Evolutionary conservation across 1,140 invertebrate genomes (phyloP).

Genomic region (Popillia japonica): DNA sequence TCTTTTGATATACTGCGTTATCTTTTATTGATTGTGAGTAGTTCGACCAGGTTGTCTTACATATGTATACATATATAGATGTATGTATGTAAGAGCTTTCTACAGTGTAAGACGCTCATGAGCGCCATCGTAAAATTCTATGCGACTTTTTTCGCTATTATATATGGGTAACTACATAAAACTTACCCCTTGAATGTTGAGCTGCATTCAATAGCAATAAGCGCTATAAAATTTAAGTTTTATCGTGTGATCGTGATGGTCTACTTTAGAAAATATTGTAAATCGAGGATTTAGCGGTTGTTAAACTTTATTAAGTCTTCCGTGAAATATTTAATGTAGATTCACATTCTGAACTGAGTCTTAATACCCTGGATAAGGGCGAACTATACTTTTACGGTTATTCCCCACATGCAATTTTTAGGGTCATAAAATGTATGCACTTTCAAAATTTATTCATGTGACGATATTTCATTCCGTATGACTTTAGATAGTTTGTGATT

Average conservation of each 20-base stretch:
- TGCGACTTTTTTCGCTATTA: neutral
- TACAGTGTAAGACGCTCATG: slow-evolving; percentile 1
- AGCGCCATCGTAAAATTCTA: neutral
- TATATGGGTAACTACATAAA: neutral
- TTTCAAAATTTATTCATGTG: too few species aligned
- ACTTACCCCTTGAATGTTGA: neutral
- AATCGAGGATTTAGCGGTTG: neutral
- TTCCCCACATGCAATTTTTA: too few species aligned
- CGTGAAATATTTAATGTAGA: neutral
- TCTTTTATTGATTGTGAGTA: neutral
- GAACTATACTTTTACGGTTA: too few species aligned
- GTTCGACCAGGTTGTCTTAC: neutral
- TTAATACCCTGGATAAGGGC: too few species aligned
- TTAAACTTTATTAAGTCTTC: neutral
- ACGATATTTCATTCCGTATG: too few species aligned
- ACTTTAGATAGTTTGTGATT: too few species aligned
- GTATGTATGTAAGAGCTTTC: neutral
- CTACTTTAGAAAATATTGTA: neutral
- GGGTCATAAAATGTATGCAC: too few species aligned
- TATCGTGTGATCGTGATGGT: neutral
- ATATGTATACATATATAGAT: neutral
- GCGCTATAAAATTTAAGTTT: slow-evolving; percentile 1
- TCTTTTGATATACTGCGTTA: neutral
- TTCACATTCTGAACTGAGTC: too few species aligned
- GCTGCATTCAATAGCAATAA: neutral